Percentiles rank a stretch among this genome's conserved stretches.
Evolutionary conservation across 2,888 invertebrate species (phyloP).

Genomic region (Nasonia oneida): DNA sequence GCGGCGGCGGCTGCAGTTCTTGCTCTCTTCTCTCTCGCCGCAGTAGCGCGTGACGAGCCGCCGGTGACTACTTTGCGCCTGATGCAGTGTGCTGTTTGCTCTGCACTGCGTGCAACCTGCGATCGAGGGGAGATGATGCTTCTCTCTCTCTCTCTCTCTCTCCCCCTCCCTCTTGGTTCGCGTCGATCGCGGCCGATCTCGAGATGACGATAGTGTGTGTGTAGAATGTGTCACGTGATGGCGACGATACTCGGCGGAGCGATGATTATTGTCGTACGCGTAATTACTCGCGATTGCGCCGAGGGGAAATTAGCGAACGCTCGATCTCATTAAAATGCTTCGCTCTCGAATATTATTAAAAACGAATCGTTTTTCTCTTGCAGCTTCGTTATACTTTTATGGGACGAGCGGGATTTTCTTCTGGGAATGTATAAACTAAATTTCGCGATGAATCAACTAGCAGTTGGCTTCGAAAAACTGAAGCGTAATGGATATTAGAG

Average conservation of each 20-base stretch:
- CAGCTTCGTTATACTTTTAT: not conserved
- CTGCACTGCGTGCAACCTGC: not conserved
- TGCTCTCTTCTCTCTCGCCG: constrained; percentile 1
- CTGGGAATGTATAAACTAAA: not conserved
- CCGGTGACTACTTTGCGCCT: constrained; percentile 8
- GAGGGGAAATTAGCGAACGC: constrained; percentile 7
- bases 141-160: too few species aligned
- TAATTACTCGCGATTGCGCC: not conserved
- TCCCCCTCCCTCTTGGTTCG: not conserved
- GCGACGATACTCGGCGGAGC: not conserved
- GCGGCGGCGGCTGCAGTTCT: constrained; percentile 15
- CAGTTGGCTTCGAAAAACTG: not conserved
- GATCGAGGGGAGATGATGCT: too few species aligned
- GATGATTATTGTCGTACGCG: not conserved
- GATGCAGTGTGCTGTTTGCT: not conserved
- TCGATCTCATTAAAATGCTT: constrained; percentile 15
- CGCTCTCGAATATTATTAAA: not conserved
- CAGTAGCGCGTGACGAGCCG: not conserved
- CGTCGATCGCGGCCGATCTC: not conserved
- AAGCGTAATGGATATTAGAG: not conserved
- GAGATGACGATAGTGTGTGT: not conserved
- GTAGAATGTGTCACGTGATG: not conserved
- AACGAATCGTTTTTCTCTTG: not conserved
- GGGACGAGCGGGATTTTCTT: not conserved
- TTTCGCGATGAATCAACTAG: not conserved